A percentile compares a stretch with the other conserved stretches of the same genome.
Evolutionary conservation across 2,888 invertebrate genomes (phyloP).

Genomic region (Lydus trimaculatus): DNA sequence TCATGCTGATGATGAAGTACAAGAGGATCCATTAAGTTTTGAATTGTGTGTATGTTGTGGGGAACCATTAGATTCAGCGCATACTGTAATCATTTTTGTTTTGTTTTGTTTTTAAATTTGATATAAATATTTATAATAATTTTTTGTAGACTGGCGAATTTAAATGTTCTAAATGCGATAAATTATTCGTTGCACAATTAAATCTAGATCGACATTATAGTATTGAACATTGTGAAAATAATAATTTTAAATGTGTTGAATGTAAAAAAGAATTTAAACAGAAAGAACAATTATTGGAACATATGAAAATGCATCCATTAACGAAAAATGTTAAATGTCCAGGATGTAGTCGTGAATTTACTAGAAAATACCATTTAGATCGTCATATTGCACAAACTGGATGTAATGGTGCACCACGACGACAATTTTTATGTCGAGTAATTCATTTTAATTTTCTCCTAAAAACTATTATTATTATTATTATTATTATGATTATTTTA

Average conservation of each 20-base stretch:
- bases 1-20: conserved; percentile 43
- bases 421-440: conserved; percentile 67
- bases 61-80: conserved; percentile 65
- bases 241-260: conserved; percentile 69
- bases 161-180: conserved; percentile 70
- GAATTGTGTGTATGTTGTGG: conserved; percentile 67
- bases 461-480: background rate
- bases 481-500: conserved; percentile 34
- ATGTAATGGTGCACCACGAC: conserved; percentile 67
- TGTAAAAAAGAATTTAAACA: conserved; percentile 74
- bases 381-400: conserved; percentile 73
- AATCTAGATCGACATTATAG: conserved; percentile 72
- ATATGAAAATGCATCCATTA: conserved; percentile 72
- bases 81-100: conserved; percentile 56
- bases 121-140: conserved; percentile 19
- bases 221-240: conserved; percentile 71
- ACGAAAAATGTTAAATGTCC: conserved; percentile 70
- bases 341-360: conserved; percentile 75
- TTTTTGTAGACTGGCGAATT: conserved; percentile 62
- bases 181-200: conserved; percentile 74
- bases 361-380: conserved; percentile 77
- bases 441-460: no score
- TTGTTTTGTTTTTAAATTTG: conserved; percentile 21
- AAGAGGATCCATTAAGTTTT: conserved; percentile 56
- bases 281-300: conserved; percentile 68